phyloP scores from a whole-genome alignment of 2,113 vertebrate genomes.

The Amia ocellicauda region DNA sequence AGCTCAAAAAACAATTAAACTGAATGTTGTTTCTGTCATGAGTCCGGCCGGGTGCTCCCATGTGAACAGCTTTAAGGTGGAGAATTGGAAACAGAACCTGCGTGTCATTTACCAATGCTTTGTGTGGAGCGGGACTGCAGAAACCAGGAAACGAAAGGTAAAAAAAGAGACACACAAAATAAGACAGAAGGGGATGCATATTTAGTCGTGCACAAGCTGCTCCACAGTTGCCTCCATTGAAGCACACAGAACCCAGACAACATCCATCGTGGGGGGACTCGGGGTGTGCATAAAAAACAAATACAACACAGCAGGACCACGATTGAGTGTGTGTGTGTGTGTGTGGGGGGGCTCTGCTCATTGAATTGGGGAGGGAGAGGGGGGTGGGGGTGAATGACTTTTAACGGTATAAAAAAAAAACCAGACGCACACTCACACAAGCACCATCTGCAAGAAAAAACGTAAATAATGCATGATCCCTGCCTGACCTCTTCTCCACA shows the following conservation, averaged over 20 bases:
- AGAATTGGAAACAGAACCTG: conserved; percentile 98
- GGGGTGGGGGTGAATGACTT: too few relatives aligned
- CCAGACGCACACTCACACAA: too few relatives aligned
- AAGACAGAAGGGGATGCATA: neutral
- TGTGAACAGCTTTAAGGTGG: conserved; percentile 93
- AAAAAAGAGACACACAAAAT: conserved; percentile 32
- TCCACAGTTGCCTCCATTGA: neutral
- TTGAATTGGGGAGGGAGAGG: too few relatives aligned
- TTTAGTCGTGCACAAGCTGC: neutral
- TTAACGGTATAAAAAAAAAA: too few relatives aligned
- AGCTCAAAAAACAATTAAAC: conserved; percentile 30
- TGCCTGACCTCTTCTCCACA: too few relatives aligned
- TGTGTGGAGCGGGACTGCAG: conserved; percentile 91
- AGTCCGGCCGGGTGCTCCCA: conserved; percentile 92
- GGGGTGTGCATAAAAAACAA: too few relatives aligned
- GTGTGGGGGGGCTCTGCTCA: too few relatives aligned
- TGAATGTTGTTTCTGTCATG: conserved; percentile 73
- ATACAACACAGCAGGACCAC: too few relatives aligned
- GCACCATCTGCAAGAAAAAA: too few relatives aligned
- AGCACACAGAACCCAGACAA: neutral
- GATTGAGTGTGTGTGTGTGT: too few relatives aligned
- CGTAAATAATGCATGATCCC: too few relatives aligned
- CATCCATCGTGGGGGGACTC: too few relatives aligned
- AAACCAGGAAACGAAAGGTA: conserved; percentile 96
- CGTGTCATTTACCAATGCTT: conserved; percentile 95